Evolutionary conservation across 2,888 invertebrate genomes (phyloP).

Genomic region (Cryptosula pallasiana): DNA sequence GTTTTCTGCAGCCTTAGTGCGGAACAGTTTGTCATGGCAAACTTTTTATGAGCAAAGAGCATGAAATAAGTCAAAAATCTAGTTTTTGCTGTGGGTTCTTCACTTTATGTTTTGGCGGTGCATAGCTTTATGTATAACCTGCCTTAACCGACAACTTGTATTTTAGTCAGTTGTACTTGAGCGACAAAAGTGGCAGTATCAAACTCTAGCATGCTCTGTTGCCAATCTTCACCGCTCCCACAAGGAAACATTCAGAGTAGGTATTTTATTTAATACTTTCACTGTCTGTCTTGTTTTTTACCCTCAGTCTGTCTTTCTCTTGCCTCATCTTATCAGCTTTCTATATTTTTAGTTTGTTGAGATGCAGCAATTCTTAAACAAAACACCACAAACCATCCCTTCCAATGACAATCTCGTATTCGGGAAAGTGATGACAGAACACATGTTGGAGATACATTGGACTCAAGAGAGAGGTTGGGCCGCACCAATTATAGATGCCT

Average conservation of each 20-base stretch:
- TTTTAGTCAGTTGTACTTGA: no score
- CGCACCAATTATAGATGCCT: conserved; percentile 78
- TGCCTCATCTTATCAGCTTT: background rate
- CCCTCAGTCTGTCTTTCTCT: background rate
- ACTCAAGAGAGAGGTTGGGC: conserved; percentile 82
- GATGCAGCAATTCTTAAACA: background rate
- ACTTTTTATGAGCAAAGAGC: no score
- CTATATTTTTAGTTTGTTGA: conserved; percentile 10
- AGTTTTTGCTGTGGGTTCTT: no score
- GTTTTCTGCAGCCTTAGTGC: no score
- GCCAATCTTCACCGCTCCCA: background rate
- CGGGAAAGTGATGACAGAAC: conserved; percentile 91
- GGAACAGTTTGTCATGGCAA: no score
- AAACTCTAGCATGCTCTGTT: no score
- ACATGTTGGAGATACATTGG: conserved; percentile 88
- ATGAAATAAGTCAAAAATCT: no score
- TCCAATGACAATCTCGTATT: conserved; percentile 74
- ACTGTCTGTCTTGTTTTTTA: background rate
- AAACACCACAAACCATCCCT: conserved; percentile 60
- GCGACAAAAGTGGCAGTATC: no score
- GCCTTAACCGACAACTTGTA: no score
- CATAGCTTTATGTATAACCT: no score
- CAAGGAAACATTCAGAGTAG: conserved; percentile 7
- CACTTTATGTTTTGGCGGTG: no score
- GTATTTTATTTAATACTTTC: background rate